Base-by-base conservation (phyloP, 2,888 invertebrate genomes). In the Machimus atricapillus region DNA sequence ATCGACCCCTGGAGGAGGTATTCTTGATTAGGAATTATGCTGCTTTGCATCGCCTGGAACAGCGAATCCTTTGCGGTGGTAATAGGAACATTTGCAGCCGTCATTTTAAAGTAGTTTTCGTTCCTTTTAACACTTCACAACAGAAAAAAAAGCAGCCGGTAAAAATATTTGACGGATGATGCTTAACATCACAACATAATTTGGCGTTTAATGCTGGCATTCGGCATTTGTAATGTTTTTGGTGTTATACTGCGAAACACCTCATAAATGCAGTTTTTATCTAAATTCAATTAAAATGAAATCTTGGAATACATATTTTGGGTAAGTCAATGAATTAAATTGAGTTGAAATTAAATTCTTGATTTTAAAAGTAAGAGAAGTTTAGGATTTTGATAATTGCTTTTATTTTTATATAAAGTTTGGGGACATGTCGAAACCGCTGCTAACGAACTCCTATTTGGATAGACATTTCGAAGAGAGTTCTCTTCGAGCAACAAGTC, bases 1-100 rank as follows among this genome's bases (percentile, higher is more conserved):
- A 99, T 97, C 19, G 98, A 98, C 4, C 98, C 98, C 94, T 98
- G 97, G 4, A 99, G 93, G 85, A 98, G 93, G 91, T 98, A 98
- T 93, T 98, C 98, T 91, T 98, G 97, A 91, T 98, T 97, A 0
- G 98, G 98, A 83, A 98, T 96, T 85, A 97, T 97, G 90, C 97
- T 97, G 56, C 96, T 96, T 90, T 96, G 96, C 40, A 97, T 91
- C 4, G 97, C 97, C 89, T 96, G 95, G 37, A 95, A 95, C 88
- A 97, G 93, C 74, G 95, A 96, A 90, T 97, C 97, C 90, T 96
- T 95, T 0, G 74, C 85, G 12, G 74, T 74, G 9, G 85, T 85
- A 7, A 85, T 85, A 4, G 43, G 37, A 1, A 85, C 43, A 74
- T 43, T 85, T 27, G 85, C 8, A 14, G 73, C n/a, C 19, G 74